Evolutionary conservation across 2,797 vertebrate species (phyloP), one percentile per base, ranked within the genome.

Genomic region (Myotis findleyi): DNA sequence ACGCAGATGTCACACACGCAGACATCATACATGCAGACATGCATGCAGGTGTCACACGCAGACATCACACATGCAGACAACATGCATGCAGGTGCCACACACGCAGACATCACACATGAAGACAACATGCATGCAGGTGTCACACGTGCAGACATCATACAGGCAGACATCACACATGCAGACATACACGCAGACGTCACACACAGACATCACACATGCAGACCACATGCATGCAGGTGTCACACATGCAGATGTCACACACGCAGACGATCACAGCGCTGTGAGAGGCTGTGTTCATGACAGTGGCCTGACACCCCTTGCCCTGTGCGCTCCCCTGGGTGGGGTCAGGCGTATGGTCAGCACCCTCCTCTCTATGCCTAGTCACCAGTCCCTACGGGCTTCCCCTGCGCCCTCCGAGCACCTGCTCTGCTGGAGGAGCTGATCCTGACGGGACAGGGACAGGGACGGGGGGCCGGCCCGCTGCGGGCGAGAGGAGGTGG

Each of bases 181-280:
- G 33, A 33, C 33, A 33, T 8, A 55, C 53, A 55, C 0, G 18
- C 55, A 57, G 55, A 23, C 1, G 49, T 49, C 55, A 57, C 21
- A 18, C 20, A 10, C 17, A 51, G 49, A 51, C 18, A 2, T 36
- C 13, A 17, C 7, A 44, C 11, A 2, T 1, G 0, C 53, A 20
- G 69, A 33, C 0, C 4, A 38, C 38, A 38, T 38, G 38, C 38
- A 38, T 5, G 18, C 55, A 57, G 55, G 8, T 14, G 49, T 49
- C 55, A 57, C 21, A 18, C 53, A 44, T 44, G 41, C 17, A 51
- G 49, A 51, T 5, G 1, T 51, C 49, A 51, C 7, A 44, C 11
- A 2, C 1, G 0, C 53, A 20, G 69, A 33, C 0, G 2, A 3
- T 25, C 20, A 0, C 0, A 17, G 6, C 5, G 2, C 21, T 2